Base-by-base conservation (phyloP, 2,113 vertebrate species). In the Beaufortia kweichowensis region DNA sequence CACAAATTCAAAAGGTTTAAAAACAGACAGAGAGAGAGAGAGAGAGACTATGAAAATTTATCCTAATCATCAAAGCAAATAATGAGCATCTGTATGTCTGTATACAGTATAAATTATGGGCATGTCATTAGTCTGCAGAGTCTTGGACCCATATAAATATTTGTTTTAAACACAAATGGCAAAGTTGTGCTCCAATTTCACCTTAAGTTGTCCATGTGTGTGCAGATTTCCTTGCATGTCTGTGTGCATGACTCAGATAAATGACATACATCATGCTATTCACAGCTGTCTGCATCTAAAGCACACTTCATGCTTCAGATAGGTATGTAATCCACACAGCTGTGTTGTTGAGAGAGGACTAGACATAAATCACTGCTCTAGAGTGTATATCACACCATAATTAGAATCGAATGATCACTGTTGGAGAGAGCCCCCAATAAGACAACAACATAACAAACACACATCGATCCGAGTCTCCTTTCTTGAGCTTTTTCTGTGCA, bases 321-420 rank as follows among this genome's bases (percentile, higher is more conserved):
- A 26, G 21, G 26, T 31, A 29, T 50, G 65, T 7, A 29, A 67
- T 67, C 26, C 26, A 50, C 43, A 50, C 65, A 50, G 63, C 65
- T 69, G 39, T 77, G 39, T 21, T 8, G 21, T 35, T 66, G 15
- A 23, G 48, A 69, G 26, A 24, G 10, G 6, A 23, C 12, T 55
- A 67, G 43, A 33, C 53, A 69, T 69, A 69, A 69, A 55, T 69
- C 67, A 55, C 28, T 31, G n/a, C 29, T 48, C 26, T 68, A 14
- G 48, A 55, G n/a, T 69, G n/a, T 55, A 31, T 55, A 35, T 24
- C 29, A 55, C 55, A 55, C 29, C 65, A 12, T 67, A 68, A 53
- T 11, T 33, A 23, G 12, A 69, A 69, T 35, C 55, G 48, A 55
- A 69, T 55, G 6, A 55, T 12, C 29, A 24, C 48, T 69, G n/a